These are phyloP conservation scores for Oryzias sinensis DNA, from an alignment of 2,797 vertebrate species.

Conservation along the genomic window DNA sequence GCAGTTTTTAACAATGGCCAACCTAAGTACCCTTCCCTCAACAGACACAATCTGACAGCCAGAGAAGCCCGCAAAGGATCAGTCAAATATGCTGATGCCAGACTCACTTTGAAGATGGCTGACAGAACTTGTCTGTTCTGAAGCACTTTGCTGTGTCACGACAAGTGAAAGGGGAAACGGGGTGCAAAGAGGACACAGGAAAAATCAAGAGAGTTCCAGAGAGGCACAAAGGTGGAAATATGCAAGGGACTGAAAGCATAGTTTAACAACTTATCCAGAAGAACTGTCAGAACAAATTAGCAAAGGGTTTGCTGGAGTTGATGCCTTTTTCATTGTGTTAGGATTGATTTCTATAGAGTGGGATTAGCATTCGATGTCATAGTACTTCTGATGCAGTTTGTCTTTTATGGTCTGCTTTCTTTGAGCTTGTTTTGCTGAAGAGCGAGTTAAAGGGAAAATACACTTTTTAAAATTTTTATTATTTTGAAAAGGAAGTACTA, in stretches of 20 bases:
- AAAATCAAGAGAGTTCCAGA: slow-evolving; percentile 48
- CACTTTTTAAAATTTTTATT: too few species aligned
- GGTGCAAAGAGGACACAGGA: slow-evolving; percentile 34
- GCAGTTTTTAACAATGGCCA: slow-evolving; percentile 6
- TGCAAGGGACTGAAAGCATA: slow-evolving; percentile 48
- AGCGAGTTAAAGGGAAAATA: too few species aligned
- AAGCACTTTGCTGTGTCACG: slow-evolving; percentile 50
- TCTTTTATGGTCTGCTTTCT: too few species aligned
- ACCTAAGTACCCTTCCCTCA: slow-evolving; percentile 2
- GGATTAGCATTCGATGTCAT: too few species aligned
- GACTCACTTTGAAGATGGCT: slow-evolving; percentile 47
- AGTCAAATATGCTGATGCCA: slow-evolving; percentile 56
- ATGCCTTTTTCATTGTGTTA: too few species aligned
- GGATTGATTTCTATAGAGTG: too few species aligned
- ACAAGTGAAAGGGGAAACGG: slow-evolving; percentile 15
- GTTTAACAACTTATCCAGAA: slow-evolving; percentile 10
- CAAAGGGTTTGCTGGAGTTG: too few species aligned
- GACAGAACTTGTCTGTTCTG: slow-evolving; percentile 56
- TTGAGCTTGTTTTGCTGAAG: too few species aligned
- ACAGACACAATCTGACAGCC: slow-evolving; percentile 29
- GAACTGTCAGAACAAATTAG: too few species aligned
- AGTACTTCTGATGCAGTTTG: too few species aligned
- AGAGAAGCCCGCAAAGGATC: slow-evolving; percentile 51
- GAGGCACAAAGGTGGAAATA: slow-evolving; percentile 57
- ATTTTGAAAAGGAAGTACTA: too few species aligned